Evolutionary conservation across 2,113 vertebrate genomes (phyloP), one percentile per base, ranked within the genome.

Genomic region (Rutilus rutilus): DNA sequence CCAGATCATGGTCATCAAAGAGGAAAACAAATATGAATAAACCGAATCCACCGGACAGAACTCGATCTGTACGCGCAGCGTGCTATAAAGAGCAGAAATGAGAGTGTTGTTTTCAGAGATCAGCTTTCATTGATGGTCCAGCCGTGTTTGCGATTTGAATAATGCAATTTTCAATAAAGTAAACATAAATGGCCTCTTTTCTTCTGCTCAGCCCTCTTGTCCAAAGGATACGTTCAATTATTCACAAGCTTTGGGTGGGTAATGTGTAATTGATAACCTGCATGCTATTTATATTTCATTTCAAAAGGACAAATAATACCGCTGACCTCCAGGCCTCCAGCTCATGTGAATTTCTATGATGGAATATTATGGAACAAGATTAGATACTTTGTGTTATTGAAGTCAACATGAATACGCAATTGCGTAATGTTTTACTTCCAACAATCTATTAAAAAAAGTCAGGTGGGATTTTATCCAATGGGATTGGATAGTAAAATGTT

Each of bases 211-310:
- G 25, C 12, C 27, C 77, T 60, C n/a, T 45, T 21, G 52, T 60
- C n/a, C 23, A 79, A 80, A 73, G 87, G 84, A 78, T 88, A 86
- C 74, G 78, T 79, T 93, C 87, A 93, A 94, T 94, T 93, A 94
- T 94, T 92, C 92, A 93, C 89, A 90, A 90, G 89, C 90, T 85
- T 86, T 83, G 90, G 88, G 88, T 91, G 89, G 92, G 90, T 91
- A 90, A 93, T 92, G 90, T 93, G 93, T 94, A 94, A 94, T 92
- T 62, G 92, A 95, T 93, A 94, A 93, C 93, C 92, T 88, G 90
- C 89, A 92, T 93, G 91, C 94, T 94, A 94, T 95, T 94, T 93
- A 93, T 95, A 95, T 91, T 91, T 91, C 74, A 92, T 93, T 94
- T 94, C 84, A 91, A 92, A 93, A 90, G 89, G 92, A 92, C 92